phyloP scores from a whole-genome alignment of 2,888 invertebrate genomes.

The Erebia palarica region DNA sequence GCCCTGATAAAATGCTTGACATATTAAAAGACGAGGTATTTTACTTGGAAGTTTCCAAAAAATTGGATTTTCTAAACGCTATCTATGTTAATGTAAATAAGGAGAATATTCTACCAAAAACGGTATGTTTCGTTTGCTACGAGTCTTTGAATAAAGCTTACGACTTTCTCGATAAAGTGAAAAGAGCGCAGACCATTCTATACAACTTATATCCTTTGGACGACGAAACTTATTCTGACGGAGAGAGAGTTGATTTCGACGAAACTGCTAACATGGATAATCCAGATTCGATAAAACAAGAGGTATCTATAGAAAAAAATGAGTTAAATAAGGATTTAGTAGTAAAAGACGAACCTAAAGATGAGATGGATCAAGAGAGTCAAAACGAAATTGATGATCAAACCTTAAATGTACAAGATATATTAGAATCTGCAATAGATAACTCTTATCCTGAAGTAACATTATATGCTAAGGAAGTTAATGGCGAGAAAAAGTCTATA shows the following conservation, averaged over 20 bases:
- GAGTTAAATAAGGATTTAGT: constrained; percentile 40
- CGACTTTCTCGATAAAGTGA: constrained; percentile 61
- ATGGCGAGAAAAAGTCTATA: constrained; percentile 52
- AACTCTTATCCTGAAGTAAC: constrained; percentile 55
- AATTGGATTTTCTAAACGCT: constrained; percentile 65
- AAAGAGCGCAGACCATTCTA: constrained; percentile 59
- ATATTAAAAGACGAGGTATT: constrained; percentile 45
- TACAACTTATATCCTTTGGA: constrained; percentile 48
- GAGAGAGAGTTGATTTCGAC: constrained; percentile 54
- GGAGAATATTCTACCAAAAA: constrained; percentile 60
- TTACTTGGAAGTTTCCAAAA: constrained; percentile 54
- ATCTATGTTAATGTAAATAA: constrained; percentile 63
- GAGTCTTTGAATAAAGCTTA: constrained; percentile 65
- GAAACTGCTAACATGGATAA: constrained; percentile 47
- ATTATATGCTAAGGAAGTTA: constrained; percentile 65
- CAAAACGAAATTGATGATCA: constrained; percentile 37
- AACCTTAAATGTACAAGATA: constrained; percentile 61
- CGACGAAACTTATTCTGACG: constrained; percentile 55
- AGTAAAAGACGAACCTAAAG: constrained; percentile 64
- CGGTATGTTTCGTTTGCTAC: constrained; percentile 67
- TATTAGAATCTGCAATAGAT: constrained; percentile 63
- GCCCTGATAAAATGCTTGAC: constrained; percentile 58
- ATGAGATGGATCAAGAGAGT: constrained; percentile 51
- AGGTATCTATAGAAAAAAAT: constrained; percentile 40
- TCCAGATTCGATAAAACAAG: constrained; percentile 40